phyloP scores from a whole-genome alignment of 2,797 vertebrate genomes.

The Pantherophis vulpinus region DNA sequence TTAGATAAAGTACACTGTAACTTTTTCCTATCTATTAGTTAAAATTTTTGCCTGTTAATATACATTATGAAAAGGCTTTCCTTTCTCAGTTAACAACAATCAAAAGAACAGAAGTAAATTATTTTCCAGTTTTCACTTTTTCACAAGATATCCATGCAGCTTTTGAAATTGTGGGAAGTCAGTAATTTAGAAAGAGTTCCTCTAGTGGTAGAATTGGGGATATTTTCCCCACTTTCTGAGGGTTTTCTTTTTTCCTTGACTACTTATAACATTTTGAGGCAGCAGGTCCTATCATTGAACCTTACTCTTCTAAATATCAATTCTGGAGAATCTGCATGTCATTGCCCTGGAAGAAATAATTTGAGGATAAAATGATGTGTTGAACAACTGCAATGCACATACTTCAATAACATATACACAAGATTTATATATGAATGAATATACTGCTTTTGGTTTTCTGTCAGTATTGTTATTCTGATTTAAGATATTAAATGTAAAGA shows the following conservation, averaged over 20 bases:
- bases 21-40: neutral
- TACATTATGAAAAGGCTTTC: neutral
- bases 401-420: neutral
- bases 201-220: neutral
- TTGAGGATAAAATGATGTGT: neutral
- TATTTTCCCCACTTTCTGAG: neutral
- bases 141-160: neutral
- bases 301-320: neutral
- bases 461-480: neutral
- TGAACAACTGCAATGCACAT: neutral
- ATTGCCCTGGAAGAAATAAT: neutral
- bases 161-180: neutral
- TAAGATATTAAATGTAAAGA: conserved; percentile 8
- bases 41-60: neutral
- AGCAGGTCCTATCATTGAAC: neutral
- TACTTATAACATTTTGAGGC: neutral
- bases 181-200: neutral
- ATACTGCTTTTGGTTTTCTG: neutral
- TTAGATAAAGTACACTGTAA: neutral
- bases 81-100: neutral
- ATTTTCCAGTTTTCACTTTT: neutral
- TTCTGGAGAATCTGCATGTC: neutral
- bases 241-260: neutral
- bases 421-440: neutral
- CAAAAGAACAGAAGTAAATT: neutral